phyloP scores from a whole-genome alignment of 1,140 invertebrate species.

The Drosophila ogumai region DNA sequence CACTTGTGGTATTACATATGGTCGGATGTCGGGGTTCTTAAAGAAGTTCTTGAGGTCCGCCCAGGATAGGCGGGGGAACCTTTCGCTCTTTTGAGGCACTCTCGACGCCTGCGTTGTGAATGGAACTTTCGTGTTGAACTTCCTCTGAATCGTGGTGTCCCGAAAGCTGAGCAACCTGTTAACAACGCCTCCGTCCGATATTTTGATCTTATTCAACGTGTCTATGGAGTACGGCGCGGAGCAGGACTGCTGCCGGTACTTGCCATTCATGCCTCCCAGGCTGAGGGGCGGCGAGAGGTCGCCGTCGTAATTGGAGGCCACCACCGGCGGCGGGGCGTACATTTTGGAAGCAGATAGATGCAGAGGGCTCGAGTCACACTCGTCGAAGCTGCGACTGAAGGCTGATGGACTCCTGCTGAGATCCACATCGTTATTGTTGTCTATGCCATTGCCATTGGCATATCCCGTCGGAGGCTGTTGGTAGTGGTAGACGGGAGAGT shows the following conservation, averaged over 20 bases:
- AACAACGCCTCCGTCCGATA: constrained; percentile 64
- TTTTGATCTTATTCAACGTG: constrained; percentile 35
- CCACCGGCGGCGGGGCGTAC: constrained; percentile 73
- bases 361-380: constrained; percentile 25
- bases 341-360: constrained; percentile 55
- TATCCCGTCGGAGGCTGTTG: constrained; percentile 12
- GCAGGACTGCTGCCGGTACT: constrained; percentile 47
- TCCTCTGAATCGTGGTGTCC: constrained; percentile 59
- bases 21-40: constrained; percentile 52
- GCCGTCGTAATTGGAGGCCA: constrained; percentile 65
- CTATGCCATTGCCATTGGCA: constrained; percentile 25
- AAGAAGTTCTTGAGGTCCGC: constrained; percentile 54
- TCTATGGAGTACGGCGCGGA: constrained; percentile 40
- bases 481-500: constrained; percentile 16
- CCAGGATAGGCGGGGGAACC: constrained; percentile 24
- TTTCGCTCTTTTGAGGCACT: constrained; percentile 27
- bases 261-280: constrained; percentile 38
- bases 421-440: constrained; percentile 61
- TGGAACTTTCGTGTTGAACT: constrained; percentile 41
- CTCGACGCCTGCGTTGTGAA: constrained; percentile 37
- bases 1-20: constrained; percentile 65
- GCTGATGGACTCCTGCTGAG: constrained; percentile 17
- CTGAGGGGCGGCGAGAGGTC: constrained; percentile 57
- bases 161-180: constrained; percentile 74
- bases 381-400: constrained; percentile 34